Percentiles rank a stretch among this genome's conserved stretches.
phyloP scores from a whole-genome alignment of 2,113 vertebrate species.

The Xenopus laevis region DNA sequence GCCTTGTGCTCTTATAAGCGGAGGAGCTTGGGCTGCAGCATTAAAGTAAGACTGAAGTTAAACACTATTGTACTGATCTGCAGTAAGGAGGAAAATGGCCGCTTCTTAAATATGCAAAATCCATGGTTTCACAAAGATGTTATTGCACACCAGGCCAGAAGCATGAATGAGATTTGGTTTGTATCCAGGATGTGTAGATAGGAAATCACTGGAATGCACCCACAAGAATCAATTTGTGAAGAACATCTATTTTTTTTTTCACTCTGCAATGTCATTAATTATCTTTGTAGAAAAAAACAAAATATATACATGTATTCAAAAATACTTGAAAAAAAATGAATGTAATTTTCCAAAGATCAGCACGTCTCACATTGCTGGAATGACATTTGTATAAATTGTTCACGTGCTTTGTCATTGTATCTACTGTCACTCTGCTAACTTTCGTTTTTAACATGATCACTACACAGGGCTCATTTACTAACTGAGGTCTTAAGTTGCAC shows the following conservation, averaged over 20 bases:
- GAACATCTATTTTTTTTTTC: too few relatives aligned
- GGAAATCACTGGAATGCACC: too few relatives aligned
- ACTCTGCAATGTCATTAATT: too few relatives aligned
- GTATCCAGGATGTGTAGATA: too few relatives aligned
- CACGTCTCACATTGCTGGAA: constrained; percentile 56
- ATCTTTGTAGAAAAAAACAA: too few relatives aligned
- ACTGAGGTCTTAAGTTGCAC: too few relatives aligned
- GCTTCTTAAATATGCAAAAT: constrained; percentile 52
- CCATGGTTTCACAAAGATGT: constrained; percentile 45
- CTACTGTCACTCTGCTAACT: constrained; percentile 43
- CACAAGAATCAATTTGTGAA: too few relatives aligned
- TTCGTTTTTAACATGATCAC: constrained; percentile 5
- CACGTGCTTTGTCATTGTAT: constrained; percentile 50
- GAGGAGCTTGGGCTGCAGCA: too few relatives aligned
- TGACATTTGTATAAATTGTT: constrained; percentile 43
- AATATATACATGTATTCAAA: constrained; percentile 35
- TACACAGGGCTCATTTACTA: constrained; percentile 3
- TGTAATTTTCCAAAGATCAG: constrained; percentile 75
- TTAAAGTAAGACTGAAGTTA: too few relatives aligned
- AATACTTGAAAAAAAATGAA: constrained; percentile 77
- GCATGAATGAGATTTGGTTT: too few relatives aligned
- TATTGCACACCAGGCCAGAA: too few relatives aligned
- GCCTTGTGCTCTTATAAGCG: neutral
- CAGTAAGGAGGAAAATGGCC: constrained; percentile 42
- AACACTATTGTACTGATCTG: neutral